phyloP scores from a whole-genome alignment of 2,888 invertebrate species.

The Neoitamus cyanurus region DNA sequence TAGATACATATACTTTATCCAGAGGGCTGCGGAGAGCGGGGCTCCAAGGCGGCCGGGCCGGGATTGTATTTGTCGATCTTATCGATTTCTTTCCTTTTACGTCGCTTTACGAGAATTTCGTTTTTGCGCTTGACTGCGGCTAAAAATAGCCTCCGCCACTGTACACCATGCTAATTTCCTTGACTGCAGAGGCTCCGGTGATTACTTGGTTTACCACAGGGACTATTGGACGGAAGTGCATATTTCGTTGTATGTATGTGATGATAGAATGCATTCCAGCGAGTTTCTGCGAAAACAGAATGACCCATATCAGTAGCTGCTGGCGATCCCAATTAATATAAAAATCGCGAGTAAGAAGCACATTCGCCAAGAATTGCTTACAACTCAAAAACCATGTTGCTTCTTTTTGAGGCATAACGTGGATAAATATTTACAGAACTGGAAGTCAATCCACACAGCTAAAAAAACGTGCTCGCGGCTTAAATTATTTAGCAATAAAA shows the following conservation, averaged over 20 bases:
- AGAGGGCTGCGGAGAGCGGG: neutral
- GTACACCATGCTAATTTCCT: neutral
- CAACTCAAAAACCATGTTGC: neutral
- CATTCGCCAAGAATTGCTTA: neutral
- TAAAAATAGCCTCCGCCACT: neutral
- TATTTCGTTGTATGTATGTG: neutral
- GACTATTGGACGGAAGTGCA: neutral
- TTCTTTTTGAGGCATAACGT: neutral
- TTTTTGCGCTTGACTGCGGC: neutral
- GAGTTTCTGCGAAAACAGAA: neutral
- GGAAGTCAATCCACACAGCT: neutral
- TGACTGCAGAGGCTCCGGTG: neutral
- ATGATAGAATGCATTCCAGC: neutral
- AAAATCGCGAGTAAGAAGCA: no score
- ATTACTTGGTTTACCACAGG: neutral
- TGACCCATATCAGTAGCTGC: neutral
- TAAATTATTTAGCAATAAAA: neutral
- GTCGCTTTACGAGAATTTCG: neutral
- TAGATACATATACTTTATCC: no score
- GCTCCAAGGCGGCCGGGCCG: neutral
- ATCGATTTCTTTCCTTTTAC: constrained; percentile 33
- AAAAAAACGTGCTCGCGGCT: neutral
- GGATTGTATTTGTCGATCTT: constrained; percentile 24
- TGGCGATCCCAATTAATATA: no score
- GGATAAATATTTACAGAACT: neutral